Base-by-base conservation (phyloP, 2,888 invertebrate genomes). In the Chouioia cunea region DNA sequence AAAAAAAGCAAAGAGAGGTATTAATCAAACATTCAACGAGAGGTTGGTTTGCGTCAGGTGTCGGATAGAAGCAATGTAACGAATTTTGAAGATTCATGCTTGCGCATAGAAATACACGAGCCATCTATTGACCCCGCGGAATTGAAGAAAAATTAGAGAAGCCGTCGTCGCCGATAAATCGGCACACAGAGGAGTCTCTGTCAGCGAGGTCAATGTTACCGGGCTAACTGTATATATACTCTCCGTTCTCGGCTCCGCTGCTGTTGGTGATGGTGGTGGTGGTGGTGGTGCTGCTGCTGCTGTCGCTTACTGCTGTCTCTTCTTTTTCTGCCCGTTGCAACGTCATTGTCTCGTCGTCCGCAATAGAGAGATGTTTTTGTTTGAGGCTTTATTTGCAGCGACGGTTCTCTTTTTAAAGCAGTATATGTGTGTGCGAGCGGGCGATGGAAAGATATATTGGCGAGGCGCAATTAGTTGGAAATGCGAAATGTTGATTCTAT, bases 31-130 rank as follows among this genome's bases (percentile, higher is more conserved):
- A 56, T 56, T n/a, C n/a, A 65, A 68, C 27, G 68, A 68, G n/a
- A n/a, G 71, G n/a, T 48, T 20, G 65, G 64, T 65, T 66, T 71
- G 67, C 71, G 65, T 72, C 71, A 68, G 71, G 71, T 67, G 71
- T 64, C 64, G 43, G 36, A 36, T 36, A 10, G 36, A 6, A 6
- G 10, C 36, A 12, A 36, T 12, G 6, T 6, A 12, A 10, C 12
- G 36, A 36, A 10, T 36, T 36, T 36, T 36, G 36, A 36, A 36
- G 6, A 36, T 36, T 36, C 36, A 36, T 36, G 36, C 36, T 36
- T 12, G 6, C n/a, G 36, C 36, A 10, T 6, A 36, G n/a, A 36
- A 36, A 36, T 36, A 12, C 36, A 36, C 10, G 36, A 10, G 12
- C 10, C 36, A 36, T 36, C 36, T 12, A 12, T 36, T 36, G 36